Base-by-base conservation (phyloP, 2,113 vertebrate genomes). In the Cebidichthys violaceus region DNA sequence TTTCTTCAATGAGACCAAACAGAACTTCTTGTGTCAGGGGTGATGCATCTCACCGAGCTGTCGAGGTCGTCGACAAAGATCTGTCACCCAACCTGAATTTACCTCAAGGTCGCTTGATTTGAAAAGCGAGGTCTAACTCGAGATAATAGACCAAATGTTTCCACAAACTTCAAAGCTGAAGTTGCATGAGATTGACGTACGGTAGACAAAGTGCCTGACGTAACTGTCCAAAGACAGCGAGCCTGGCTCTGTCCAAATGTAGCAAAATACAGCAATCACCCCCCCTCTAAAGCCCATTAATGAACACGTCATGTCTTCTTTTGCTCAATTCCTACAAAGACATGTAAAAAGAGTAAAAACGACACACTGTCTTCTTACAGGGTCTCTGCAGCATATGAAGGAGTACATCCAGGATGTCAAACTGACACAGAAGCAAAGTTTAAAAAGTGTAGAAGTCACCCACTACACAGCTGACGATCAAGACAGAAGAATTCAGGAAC, bases 81-180 rank as follows among this genome's bases (percentile, higher is more conserved):
- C 60, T 35, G 31, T 45, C 59, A 4, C 22, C 24, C 24, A 62
- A 54, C 37, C 27, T 52, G 55, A 72, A 50, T 27, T 45, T 43
- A 70, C 68, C 33, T 68, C 76, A 54, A 54, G 67, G 70, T 69
- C 57, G 78, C 47, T 83, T 75, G 29, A 86, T 70, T 27, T 84
- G 37, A 93, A 87, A 79, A 62, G 79, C 6, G 1, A 82, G 13
- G 35, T 66, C 13, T 27, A 43, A 35, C 65, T 24, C 2, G n/a
- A 71, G 43, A 88, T 55, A 69, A 77, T 73, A 86, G 83, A 88
- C 81, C 84, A 77, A 77, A 85, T 75, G 55, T 39, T 81, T 85
- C 64, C 11, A 2, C 13, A 75, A 77, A 76, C 82, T 85, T 82
- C 88, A 92, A 91, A 91, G 80, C 57, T 31, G 43, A 45, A 15